Evolutionary conservation across 2,888 invertebrate species (phyloP).

Genomic region (Tetramorium bicarinatum): DNA sequence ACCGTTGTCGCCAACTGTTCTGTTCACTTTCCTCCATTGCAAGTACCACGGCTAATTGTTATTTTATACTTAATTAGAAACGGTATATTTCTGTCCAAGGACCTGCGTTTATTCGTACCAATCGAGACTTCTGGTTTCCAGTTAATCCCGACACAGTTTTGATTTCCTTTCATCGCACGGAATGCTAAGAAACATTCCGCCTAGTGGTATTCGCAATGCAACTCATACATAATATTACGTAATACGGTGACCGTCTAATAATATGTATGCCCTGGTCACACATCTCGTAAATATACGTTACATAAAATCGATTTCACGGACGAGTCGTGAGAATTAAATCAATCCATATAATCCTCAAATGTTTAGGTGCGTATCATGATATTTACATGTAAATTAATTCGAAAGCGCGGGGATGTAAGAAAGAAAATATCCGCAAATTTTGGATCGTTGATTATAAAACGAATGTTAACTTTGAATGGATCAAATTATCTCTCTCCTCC

Average conservation of each 20-base stretch:
- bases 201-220: background rate
- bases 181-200: conserved; percentile 25
- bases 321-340: conserved; percentile 21
- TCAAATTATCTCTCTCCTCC: background rate
- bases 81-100: background rate
- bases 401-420: background rate
- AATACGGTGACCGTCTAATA: background rate
- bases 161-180: conserved; percentile 6
- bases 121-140: conserved; percentile 20
- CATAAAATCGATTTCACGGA: conserved; percentile 24
- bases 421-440: background rate
- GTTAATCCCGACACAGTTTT: conserved; percentile 6
- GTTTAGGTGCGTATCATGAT: background rate
- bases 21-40: background rate
- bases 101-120: background rate
- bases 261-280: background rate
- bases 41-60: conserved; percentile 4
- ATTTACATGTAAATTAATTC: background rate
- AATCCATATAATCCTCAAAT: background rate
- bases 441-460: background rate
- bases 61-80: background rate
- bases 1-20: background rate
- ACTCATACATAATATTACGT: conserved; percentile 23
- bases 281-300: conserved; percentile 19
- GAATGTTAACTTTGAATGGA: background rate